Conservation (phyloP, 2,113 vertebrate genomes). For the Irena cyanogastra region DNA sequence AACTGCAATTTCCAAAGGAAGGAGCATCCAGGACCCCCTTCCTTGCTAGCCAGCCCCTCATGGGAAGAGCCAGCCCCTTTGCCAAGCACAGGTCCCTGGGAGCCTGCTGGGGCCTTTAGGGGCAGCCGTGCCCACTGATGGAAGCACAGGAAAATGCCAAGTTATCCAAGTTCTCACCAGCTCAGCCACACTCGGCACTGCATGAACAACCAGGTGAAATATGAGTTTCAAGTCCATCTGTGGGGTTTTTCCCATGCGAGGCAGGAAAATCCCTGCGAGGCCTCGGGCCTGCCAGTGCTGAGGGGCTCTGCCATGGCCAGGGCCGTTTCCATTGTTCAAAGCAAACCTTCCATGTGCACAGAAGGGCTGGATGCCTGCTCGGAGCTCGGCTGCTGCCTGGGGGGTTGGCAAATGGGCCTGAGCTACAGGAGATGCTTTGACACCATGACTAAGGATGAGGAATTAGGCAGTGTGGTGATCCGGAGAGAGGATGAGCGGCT, state of each 20-base stretch:
- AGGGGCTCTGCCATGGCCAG: neutral
- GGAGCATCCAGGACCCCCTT: rapidly evolving
- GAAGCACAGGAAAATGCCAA: rapidly evolving
- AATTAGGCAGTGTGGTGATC: neutral
- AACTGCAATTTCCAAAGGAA: neutral
- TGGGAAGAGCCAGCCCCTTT: rapidly evolving
- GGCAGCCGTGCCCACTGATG: neutral
- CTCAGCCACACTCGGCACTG: neutral
- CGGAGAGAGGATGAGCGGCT: rapidly evolving
- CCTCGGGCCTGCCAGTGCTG: neutral
- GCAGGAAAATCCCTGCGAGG: neutral
- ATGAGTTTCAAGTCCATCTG: rapidly evolving
- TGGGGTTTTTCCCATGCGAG: neutral
- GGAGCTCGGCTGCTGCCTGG: neutral
- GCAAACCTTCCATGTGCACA: neutral
- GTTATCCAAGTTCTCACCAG: neutral
- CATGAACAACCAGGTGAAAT: neutral
- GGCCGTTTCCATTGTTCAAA: neutral
- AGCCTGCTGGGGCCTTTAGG: rapidly evolving
- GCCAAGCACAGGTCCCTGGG: neutral
- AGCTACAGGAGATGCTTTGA: neutral
- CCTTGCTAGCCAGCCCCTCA: neutral
- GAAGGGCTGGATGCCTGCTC: neutral
- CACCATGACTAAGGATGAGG: neutral
- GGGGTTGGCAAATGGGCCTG: neutral